phyloP scores from a whole-genome alignment of 2,888 invertebrate species.

The Stegophylla sp. region DNA sequence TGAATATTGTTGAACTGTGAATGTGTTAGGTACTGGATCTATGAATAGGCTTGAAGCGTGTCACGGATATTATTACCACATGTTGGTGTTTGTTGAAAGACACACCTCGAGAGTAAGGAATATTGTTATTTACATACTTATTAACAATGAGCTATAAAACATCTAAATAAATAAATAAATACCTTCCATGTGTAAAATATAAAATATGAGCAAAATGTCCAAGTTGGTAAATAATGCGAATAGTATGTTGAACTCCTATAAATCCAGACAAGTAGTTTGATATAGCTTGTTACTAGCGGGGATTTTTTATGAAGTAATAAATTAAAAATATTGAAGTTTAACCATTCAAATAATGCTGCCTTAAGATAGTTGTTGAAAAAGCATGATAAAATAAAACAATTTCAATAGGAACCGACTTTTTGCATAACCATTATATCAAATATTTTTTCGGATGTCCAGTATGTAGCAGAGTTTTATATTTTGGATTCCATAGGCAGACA shows the following conservation, averaged over 20 bases:
- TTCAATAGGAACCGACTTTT: neutral
- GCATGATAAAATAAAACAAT: neutral
- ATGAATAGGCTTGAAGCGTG: constrained; percentile 33
- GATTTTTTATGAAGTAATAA: constrained; percentile 26
- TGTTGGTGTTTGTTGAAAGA: constrained; percentile 35
- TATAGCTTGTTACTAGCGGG: neutral
- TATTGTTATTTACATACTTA: constrained; percentile 37
- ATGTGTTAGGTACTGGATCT: constrained; percentile 12
- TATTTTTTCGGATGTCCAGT: neutral
- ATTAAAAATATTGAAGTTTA: constrained; percentile 16
- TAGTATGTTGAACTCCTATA: neutral
- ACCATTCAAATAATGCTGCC: constrained; percentile 6
- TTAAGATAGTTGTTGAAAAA: neutral
- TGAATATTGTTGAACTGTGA: constrained; percentile 3
- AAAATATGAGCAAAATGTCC: neutral
- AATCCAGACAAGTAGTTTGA: constrained; percentile 17
- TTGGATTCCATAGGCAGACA: neutral
- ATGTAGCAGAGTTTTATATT: neutral
- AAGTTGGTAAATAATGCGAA: constrained; percentile 21
- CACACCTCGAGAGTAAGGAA: constrained; percentile 15
- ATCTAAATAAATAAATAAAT: constrained; percentile 39
- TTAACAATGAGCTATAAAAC: constrained; percentile 31
- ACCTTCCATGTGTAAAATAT: constrained; percentile 30
- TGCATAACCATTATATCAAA: neutral
- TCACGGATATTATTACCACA: constrained; percentile 25